A percentile compares a stretch with the other conserved stretches of the same genome.
These are phyloP conservation scores for Epirrita christyi DNA, from an alignment of 2,888 invertebrate species.

Conservation along the genomic window DNA sequence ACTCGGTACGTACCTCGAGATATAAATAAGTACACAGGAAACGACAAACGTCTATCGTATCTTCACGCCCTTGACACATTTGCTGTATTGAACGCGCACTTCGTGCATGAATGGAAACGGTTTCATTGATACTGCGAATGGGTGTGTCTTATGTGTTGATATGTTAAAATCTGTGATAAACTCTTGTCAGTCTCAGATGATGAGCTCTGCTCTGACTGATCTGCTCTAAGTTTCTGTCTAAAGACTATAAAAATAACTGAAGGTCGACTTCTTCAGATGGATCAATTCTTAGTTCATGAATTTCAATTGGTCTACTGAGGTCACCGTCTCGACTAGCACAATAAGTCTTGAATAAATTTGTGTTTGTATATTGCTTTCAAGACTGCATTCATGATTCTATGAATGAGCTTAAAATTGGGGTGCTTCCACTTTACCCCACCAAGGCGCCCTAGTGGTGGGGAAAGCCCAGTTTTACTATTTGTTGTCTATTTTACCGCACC, in stretches of 20 bases:
- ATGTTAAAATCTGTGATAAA: constrained; percentile 24
- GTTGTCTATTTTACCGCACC: no score
- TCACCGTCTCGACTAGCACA: no score
- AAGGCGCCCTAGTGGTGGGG: no score
- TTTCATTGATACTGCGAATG: constrained; percentile 62
- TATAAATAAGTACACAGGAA: constrained; percentile 48
- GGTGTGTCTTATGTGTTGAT: constrained; percentile 61
- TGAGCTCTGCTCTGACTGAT: background rate
- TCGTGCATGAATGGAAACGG: constrained; percentile 69
- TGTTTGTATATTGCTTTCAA: no score
- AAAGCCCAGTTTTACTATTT: no score
- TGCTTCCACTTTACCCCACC: no score
- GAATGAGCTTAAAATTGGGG: no score
- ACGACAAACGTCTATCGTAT: constrained; percentile 53
- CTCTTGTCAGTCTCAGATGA: background rate
- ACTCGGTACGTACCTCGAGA: constrained; percentile 24
- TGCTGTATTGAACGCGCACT: constrained; percentile 59
- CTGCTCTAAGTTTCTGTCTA: background rate
- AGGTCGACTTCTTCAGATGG: no score
- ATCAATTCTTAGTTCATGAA: no score
- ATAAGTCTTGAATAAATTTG: no score
- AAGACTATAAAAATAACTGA: background rate
- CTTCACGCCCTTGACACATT: constrained; percentile 62
- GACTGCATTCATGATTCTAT: no score
- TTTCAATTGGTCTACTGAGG: no score